These are phyloP conservation scores for Brachypteracias leptosomus DNA, from an alignment of 2,113 vertebrate genomes.

Conservation along the genomic window DNA sequence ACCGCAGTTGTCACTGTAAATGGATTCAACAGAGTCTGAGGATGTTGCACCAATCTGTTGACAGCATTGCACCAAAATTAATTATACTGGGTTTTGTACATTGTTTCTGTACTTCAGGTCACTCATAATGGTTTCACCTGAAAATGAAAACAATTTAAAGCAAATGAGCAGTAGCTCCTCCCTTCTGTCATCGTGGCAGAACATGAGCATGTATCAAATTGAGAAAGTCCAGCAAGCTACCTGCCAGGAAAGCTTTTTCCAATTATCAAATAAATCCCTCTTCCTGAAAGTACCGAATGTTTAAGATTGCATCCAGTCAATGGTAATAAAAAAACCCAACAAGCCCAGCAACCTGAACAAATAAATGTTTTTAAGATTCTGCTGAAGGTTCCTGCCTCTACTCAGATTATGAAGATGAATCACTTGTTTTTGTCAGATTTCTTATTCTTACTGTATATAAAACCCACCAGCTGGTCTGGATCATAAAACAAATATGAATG, in stretches of 20 bases:
- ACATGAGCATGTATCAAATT: background rate
- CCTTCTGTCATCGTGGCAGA: background rate
- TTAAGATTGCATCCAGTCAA: background rate
- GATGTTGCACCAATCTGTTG: background rate
- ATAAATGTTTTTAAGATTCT: slow-evolving; percentile 8
- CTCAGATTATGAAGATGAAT: slow-evolving; percentile 33
- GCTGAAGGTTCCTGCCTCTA: background rate
- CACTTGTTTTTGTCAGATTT: slow-evolving; percentile 34
- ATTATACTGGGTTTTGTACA: background rate
- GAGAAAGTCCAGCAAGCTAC: background rate
- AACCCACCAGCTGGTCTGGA: slow-evolving; percentile 36
- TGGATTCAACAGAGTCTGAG: background rate
- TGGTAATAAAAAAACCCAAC: background rate
- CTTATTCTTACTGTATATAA: slow-evolving; percentile 13
- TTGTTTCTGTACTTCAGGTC: background rate
- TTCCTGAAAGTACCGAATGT: background rate
- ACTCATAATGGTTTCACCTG: background rate
- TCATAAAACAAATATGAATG: slow-evolving; percentile 39
- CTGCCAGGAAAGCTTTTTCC: slow-evolving; percentile 7
- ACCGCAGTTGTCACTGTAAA: background rate
- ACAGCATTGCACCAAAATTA: background rate
- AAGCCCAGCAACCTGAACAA: slow-evolving; percentile 1
- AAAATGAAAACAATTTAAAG: background rate
- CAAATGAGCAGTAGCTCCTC: background rate
- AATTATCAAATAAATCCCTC: background rate